Base-by-base conservation (phyloP, 1,140 invertebrate species). In the Protaetia brevitarsis region DNA sequence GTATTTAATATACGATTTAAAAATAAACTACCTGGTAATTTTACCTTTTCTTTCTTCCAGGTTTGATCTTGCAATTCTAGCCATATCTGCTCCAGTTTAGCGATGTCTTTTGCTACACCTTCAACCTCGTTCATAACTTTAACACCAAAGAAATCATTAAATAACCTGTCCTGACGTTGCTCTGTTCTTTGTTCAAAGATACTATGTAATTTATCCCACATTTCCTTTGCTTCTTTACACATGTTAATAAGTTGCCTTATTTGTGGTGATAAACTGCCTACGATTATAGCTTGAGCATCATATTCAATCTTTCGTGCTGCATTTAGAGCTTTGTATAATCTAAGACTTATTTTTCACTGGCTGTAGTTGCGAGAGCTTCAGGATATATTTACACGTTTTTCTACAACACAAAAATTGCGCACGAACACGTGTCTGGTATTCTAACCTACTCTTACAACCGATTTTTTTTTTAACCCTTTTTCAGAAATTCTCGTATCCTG, bases 11-110 rank as follows among this genome's bases (percentile, higher is more conserved):
- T 45, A 19, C 37, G 37, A 45, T 45, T 45, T 45, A 45, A 16
- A 45, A 45, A 45, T 45, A 45, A 45, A 45, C 37, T 41, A n/a
- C 21, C 37, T 45, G 56, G 56, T 58, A 58, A 58, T 58, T 58
- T 58, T 58, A 58, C 56, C 28, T 58, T 3, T 2, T 58, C 56
- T 30, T 58, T 26, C 28, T 30, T 27, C 23, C 28, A 58, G 28
- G 56, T 58, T 30, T 58, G 19, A 19, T 58, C 28, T 30, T 58
- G 56, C 23, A 58, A 26, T 58, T 58, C 56, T 28, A 58, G 56
- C 56, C 56, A 58, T 58, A 58, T 58, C 56, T 58, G 56, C 23
- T 58, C 56, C 23, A 58, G 13, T 45, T 16, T 45, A 19, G 37
- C 37, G n/a, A 45, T 45, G 37, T 45, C n/a, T 45, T 45, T 45